These are phyloP conservation scores for Cricetomys ansorgei DNA, from an alignment of 2,113 vertebrate genomes.

Conservation along the genomic window DNA sequence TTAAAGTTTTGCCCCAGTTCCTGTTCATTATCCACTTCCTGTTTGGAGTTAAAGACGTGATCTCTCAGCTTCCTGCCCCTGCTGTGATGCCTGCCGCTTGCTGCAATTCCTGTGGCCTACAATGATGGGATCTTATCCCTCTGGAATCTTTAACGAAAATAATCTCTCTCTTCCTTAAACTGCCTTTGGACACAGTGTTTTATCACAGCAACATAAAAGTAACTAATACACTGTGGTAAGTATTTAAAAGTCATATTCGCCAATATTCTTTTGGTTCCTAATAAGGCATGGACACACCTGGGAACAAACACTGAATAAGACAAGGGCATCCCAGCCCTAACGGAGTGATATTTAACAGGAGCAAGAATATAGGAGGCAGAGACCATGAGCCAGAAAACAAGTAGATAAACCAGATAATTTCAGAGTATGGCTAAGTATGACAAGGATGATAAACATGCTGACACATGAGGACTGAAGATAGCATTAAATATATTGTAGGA, in stretches of 20 bases:
- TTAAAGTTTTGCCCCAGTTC: not conserved
- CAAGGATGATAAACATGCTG: not conserved
- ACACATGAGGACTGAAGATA: not conserved
- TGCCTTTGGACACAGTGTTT: not conserved
- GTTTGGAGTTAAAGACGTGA: not conserved
- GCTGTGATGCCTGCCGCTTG: not conserved
- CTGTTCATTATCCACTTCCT: not conserved
- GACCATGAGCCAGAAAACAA: not conserved
- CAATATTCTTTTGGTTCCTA: not conserved
- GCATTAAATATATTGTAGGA: constrained; percentile 8
- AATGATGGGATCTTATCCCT: not conserved
- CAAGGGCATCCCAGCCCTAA: not conserved
- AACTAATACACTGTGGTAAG: not conserved
- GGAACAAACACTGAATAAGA: not conserved
- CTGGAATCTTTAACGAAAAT: not conserved
- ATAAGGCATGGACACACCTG: not conserved
- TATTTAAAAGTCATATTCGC: not conserved
- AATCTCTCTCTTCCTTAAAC: not conserved
- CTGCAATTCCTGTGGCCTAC: not conserved
- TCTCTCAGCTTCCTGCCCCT: not conserved
- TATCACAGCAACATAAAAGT: not conserved
- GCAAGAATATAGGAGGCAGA: not conserved
- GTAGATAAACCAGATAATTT: not conserved
- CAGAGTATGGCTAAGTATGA: not conserved
- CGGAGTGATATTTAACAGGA: not conserved